These are phyloP conservation scores for Pandemis cinnamomeana DNA, from an alignment of 2,888 invertebrate species.

Conservation along the genomic window DNA sequence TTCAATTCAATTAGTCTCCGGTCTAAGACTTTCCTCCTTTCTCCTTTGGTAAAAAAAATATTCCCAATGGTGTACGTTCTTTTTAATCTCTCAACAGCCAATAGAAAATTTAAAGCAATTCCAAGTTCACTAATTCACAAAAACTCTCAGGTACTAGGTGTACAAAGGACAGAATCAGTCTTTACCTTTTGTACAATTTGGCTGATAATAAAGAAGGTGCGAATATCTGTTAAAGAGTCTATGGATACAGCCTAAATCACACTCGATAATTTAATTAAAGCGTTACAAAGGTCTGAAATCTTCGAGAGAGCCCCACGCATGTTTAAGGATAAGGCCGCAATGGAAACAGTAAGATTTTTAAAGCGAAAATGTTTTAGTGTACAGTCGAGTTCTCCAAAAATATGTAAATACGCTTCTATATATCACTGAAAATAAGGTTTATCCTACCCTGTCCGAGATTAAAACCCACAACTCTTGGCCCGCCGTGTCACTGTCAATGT, in stretches of 20 bases:
- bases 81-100: neutral
- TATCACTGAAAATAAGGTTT: no score
- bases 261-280: slow-evolving; percentile 3
- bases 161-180: neutral
- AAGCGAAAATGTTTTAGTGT: no score
- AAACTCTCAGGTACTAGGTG: no score
- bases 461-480: no score
- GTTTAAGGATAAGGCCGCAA: neutral
- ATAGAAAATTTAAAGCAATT: neutral
- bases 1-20: no score
- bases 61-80: no score
- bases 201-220: neutral
- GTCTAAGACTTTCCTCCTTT: no score
- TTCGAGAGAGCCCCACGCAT: neutral
- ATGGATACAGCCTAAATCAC: neutral
- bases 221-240: neutral
- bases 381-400: no score
- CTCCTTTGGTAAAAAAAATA: no score
- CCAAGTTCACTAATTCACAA: neutral
- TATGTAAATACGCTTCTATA: no score
- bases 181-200: neutral
- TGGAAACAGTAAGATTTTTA: neutral
- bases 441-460: no score
- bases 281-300: neutral
- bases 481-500: no score